Evolutionary conservation across 1,140 invertebrate species (phyloP).

Genomic region (Sitobion miscanthi): DNA sequence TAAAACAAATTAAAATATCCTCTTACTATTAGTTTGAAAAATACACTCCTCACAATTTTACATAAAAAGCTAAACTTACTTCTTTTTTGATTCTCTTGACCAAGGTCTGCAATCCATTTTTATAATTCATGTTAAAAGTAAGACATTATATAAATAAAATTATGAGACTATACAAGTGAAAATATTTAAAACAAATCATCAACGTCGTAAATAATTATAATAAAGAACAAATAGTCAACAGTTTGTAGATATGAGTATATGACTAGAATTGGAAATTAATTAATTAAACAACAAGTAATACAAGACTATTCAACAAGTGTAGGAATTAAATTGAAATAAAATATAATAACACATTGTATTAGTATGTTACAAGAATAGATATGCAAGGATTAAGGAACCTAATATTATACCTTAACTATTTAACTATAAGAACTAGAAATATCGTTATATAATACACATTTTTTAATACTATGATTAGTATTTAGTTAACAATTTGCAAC

Average conservation of each 20-base stretch:
- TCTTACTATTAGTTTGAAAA: neutral
- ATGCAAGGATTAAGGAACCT: no score
- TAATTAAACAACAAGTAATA: neutral
- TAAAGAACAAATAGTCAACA: neutral
- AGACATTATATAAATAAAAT: neutral
- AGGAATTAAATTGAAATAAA: neutral
- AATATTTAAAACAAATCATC: neutral
- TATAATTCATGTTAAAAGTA: constrained; percentile 24
- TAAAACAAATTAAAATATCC: neutral
- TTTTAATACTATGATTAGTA: no score
- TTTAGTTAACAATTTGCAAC: no score
- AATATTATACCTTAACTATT: no score
- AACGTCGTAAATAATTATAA: neutral
- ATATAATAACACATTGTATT: neutral
- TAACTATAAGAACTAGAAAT: no score
- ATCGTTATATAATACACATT: no score
- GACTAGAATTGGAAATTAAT: neutral
- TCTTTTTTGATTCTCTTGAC: constrained; percentile 25
- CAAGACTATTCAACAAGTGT: neutral
- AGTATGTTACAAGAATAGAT: no score
- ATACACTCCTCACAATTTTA: neutral
- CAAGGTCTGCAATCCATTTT: neutral
- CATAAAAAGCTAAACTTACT: neutral
- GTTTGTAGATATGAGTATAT: neutral
- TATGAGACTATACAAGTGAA: neutral